Base-by-base conservation (phyloP, 2,113 vertebrate species). In the Nothocercus nigrocapillus region DNA sequence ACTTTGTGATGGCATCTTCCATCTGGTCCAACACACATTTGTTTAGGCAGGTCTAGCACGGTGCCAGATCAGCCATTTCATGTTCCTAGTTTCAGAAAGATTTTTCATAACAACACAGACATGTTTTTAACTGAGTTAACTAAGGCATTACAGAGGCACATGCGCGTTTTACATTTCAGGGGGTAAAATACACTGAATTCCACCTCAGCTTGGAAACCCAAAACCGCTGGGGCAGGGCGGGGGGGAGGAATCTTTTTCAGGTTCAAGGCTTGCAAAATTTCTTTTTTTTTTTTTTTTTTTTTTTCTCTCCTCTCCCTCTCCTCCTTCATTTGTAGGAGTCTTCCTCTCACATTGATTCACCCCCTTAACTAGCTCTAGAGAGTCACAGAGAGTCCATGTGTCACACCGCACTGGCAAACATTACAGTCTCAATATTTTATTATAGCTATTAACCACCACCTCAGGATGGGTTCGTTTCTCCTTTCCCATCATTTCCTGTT, bases 381-480 rank as follows among this genome's bases (percentile, higher is more conserved):
- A 61, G 6, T 20, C 95, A 86, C 69, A 96, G 83, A 75, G 86
- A 94, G 94, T 76, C 83, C 4, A 0, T 84, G 91, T 90, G 81
- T 76, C 94, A 61, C 86, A 69, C 94, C 77, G 69, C 86, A 49
- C 34, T 59, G 81, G 93, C 80, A 96, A 81, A 88, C 93, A 92
- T 59, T 45, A 75, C 90, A 92, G 47, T 58, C 93, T 97, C 88
- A 95, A 96, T 97, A 96, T 96, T 97, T 96, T 94, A 96, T 68
- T 70, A 51, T 47, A 95, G 58, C 73, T 97, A 95, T 95, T 86
- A 93, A 95, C 69, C 95, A 77, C 90, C 94, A 77, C 73, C 94
- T 54, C 78, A 93, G 87, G 93, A 90, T 94, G 74, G 54, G 92
- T 92, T 95, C 96, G 79, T 87, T 91, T 81, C 88, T 86, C 42